Percentiles rank a stretch among this genome's conserved stretches.
phyloP scores from a whole-genome alignment of 2,113 vertebrate genomes.

The Daboia siamensis region DNA sequence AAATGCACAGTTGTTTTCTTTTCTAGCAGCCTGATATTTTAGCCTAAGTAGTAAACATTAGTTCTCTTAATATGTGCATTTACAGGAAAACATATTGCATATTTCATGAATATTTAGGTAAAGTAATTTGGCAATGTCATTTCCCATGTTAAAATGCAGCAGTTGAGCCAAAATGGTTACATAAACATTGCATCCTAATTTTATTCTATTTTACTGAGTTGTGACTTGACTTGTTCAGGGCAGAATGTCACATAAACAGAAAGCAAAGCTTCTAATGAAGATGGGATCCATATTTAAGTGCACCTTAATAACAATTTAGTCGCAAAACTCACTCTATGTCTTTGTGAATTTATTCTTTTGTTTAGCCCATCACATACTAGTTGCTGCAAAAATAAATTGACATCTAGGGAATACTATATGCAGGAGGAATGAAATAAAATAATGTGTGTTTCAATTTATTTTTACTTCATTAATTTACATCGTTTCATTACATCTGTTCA shows the following conservation, averaged over 20 bases:
- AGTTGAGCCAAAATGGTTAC: background rate
- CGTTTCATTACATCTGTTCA: background rate
- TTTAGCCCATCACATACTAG: background rate
- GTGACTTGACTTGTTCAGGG: background rate
- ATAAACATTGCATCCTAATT: background rate
- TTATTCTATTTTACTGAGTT: background rate
- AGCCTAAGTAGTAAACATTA: background rate
- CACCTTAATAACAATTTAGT: background rate
- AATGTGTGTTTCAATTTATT: background rate
- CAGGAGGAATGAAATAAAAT: background rate
- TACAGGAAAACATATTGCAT: background rate
- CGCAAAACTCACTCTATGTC: background rate
- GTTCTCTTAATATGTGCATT: background rate
- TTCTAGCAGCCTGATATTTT: background rate
- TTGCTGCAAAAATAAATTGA: background rate
- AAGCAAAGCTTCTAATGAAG: background rate
- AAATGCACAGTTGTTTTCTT: background rate
- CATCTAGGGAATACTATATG: background rate
- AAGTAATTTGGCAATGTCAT: background rate
- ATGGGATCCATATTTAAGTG: background rate
- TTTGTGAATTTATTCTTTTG: background rate
- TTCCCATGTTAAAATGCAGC: background rate
- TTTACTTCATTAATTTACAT: background rate
- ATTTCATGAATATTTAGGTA: background rate
- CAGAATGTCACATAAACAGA: background rate